Evolutionary conservation across 1,140 invertebrate species (phyloP).

Genomic region (Zophobas morio): DNA sequence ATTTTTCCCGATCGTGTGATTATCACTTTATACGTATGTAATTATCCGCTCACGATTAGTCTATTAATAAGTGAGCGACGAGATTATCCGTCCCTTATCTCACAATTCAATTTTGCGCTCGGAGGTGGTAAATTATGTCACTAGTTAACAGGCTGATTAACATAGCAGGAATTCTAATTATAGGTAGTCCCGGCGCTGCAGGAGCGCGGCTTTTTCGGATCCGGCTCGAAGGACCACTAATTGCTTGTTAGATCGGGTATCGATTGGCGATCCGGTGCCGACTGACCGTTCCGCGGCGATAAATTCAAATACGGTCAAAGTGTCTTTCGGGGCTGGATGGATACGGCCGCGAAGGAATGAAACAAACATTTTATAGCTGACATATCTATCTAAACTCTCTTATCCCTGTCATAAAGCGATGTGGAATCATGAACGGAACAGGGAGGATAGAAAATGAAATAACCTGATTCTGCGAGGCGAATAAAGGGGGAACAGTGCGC

Average conservation of each 20-base stretch:
- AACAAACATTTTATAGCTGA: conserved; percentile 53
- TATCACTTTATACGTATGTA: neutral
- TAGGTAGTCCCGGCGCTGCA: conserved; percentile 15
- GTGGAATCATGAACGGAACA: conserved; percentile 52
- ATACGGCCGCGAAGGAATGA: conserved; percentile 33
- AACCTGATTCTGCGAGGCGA: conserved; percentile 52
- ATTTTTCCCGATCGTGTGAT: neutral
- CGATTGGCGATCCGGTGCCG: conserved; percentile 8
- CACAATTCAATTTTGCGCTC: conserved; percentile 18
- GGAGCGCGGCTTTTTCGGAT: too few species aligned
- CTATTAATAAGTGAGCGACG: neutral
- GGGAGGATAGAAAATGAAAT: conserved; percentile 55
- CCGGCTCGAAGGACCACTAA: neutral
- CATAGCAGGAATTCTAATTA: conserved; percentile 43
- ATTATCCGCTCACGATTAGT: neutral
- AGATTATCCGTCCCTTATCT: conserved; percentile 2
- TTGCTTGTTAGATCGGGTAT: neutral
- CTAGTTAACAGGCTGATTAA: conserved; percentile 40
- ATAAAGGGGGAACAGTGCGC: conserved; percentile 41
- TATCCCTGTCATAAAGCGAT: conserved; percentile 55
- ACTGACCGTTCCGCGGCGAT: conserved; percentile 28
- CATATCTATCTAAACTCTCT: conserved; percentile 55
- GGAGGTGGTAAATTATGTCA: conserved; percentile 42
- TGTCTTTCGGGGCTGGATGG: conserved; percentile 5
- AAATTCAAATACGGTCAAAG: conserved; percentile 37